Evolutionary conservation across 2,797 vertebrate genomes (phyloP), one percentile per base, ranked within the genome.

Genomic region (Chloroceryle inda): DNA sequence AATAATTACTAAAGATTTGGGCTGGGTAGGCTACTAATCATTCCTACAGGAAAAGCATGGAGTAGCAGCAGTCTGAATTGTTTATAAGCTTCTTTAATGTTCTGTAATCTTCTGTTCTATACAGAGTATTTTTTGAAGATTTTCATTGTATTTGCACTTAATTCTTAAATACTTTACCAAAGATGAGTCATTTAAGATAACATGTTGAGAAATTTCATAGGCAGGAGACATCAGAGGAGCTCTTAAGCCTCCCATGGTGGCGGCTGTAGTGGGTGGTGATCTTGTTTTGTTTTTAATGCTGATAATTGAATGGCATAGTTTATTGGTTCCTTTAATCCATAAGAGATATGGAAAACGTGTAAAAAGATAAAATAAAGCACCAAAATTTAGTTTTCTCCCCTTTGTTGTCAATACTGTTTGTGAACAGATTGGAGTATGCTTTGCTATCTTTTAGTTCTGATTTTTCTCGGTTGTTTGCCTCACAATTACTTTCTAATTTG

Each of bases 1-100:
- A 75, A 74, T 79, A 79, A 88, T 83, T 40, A 40, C 58, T 75
- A 24, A 82, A 82, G 80, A 50, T 92, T 37, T 59, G 67, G 72
- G 38, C 49, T 66, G 64, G 42, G 44, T 79, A 67, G 42, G 27
- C 42, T 61, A n/a, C 64, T 69, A 27, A 80, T 88, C 53, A 33
- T 55, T 86, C 63, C 62, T 79, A 23, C 42, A 79, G n/a, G 59
- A 45, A 67, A 63, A 71, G 67, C 35, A 38, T 49, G 26, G 67
- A 87, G 29, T 63, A 85, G 76, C 72, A 82, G 63, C 53, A 72
- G 44, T 72, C 85, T 75, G 31, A 45, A 23, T 62, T 85, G 37
- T 74, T 83, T 78, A 24, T 71, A 75, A 31, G 14, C 35, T 76
- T 42, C 62, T 72, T 75, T 79, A 45, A 71, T 72, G 58, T 71